phyloP scores from a whole-genome alignment of 2,113 vertebrate genomes.

The western clawed frog (Xenopus tropicalis) region DNA sequence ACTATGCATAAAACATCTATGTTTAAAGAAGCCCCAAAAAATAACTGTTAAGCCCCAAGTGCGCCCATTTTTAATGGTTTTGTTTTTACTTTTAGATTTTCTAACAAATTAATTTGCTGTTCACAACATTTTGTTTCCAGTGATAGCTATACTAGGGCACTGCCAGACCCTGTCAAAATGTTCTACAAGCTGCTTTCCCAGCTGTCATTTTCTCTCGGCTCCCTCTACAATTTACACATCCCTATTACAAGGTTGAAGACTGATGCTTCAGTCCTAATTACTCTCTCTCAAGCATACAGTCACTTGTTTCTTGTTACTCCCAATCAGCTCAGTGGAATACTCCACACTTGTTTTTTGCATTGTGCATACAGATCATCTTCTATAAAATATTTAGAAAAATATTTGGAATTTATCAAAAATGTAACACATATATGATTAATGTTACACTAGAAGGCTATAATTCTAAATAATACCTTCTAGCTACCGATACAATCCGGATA shows the following conservation, averaged over 20 bases:
- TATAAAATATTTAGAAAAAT: no score
- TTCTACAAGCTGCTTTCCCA: conserved; percentile 37
- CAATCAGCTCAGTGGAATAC: conserved; percentile 8
- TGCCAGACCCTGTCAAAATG: conserved; percentile 33
- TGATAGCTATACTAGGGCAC: conserved; percentile 24
- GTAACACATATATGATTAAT: no score
- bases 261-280: conserved; percentile 32
- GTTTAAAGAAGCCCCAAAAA: no score
- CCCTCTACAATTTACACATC: conserved; percentile 37
- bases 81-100: background rate
- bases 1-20: no score
- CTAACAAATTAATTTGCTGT: conserved; percentile 22
- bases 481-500: no score
- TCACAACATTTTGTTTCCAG: conserved; percentile 18
- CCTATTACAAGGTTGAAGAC: conserved; percentile 22
- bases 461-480: no score
- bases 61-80: no score
- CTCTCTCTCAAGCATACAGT: conserved; percentile 10
- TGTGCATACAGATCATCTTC: background rate
- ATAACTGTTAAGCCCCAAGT: no score
- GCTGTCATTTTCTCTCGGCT: conserved; percentile 31
- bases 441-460: no score
- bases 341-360: background rate
- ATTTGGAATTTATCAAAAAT: no score
- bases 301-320: background rate